Percentiles rank a stretch among this genome's conserved stretches.
These are phyloP conservation scores for Scarus forsteni DNA, from an alignment of 2,797 vertebrate genomes.

Conservation along the genomic window DNA sequence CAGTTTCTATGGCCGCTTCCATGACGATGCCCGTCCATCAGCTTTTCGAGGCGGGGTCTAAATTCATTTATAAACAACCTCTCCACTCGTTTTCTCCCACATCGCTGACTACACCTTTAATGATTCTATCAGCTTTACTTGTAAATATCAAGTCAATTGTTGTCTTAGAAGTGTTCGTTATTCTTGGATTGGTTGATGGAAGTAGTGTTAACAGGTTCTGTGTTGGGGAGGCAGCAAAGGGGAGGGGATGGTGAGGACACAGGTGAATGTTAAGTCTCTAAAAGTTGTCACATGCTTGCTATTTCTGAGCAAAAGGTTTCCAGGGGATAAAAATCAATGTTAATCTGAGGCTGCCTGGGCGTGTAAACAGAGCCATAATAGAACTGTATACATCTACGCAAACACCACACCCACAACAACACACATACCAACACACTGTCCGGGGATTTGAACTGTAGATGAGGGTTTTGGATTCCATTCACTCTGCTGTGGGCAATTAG, in stretches of 20 bases:
- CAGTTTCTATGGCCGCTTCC: no score
- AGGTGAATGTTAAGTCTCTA: conserved; percentile 16
- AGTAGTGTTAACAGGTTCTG: conserved; percentile 12
- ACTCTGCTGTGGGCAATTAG: conserved; percentile 29
- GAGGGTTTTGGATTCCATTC: conserved; percentile 17
- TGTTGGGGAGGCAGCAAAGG: neutral
- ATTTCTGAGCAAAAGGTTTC: conserved; percentile 60
- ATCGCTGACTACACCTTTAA: no score
- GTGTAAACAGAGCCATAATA: conserved; percentile 65
- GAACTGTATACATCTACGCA: conserved; percentile 29
- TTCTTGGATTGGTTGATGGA: no score
- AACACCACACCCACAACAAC: conserved; percentile 11
- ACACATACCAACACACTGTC: conserved; percentile 10
- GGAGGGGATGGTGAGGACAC: neutral
- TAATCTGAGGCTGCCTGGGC: conserved; percentile 73
- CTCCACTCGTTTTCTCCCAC: no score
- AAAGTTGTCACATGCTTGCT: conserved; percentile 43
- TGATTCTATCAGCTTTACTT: no score
- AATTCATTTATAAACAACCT: no score
- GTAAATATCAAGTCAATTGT: no score
- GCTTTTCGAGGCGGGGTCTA: no score
- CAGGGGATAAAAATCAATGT: conserved; percentile 74
- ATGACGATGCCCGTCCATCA: no score
- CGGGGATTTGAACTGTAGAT: conserved; percentile 17
- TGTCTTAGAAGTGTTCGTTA: no score